A percentile compares a stretch with the other conserved stretches of the same genome.
phyloP scores from a whole-genome alignment of 2,797 vertebrate species.

The Brachymystax lenok region DNA sequence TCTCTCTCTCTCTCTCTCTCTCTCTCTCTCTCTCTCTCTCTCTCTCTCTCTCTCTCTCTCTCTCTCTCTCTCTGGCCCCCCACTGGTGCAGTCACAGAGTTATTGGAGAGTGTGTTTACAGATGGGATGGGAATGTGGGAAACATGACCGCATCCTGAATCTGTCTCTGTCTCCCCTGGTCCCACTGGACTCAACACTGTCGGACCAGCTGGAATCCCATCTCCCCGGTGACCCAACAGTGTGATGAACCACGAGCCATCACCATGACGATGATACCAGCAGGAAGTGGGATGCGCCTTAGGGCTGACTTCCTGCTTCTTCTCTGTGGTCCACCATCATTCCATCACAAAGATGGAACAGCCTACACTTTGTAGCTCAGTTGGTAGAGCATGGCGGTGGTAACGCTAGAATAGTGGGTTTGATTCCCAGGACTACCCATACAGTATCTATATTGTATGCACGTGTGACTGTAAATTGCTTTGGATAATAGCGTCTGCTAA shows the following conservation, averaged over 20 bases:
- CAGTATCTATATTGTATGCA: too few species aligned
- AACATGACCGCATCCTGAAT: slow-evolving; percentile 33
- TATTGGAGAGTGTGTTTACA: slow-evolving; percentile 33
- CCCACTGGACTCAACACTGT: slow-evolving; percentile 24
- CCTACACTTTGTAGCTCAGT: not conserved
- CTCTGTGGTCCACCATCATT: not conserved
- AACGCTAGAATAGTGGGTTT: too few species aligned
- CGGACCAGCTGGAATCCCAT: slow-evolving; percentile 25
- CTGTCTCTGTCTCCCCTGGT: slow-evolving; percentile 1
- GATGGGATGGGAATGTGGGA: slow-evolving; percentile 42
- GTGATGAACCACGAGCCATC: slow-evolving; percentile 24
- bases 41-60: not conserved
- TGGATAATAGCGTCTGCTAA: too few species aligned
- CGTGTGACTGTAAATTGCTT: too few species aligned
- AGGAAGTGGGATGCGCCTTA: slow-evolving; percentile 19
- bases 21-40: not conserved
- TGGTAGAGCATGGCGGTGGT: too few species aligned
- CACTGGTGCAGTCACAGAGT: slow-evolving; percentile 10
- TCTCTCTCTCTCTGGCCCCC: not conserved
- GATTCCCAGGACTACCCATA: too few species aligned
- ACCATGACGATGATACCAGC: slow-evolving; percentile 31
- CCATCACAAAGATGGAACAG: not conserved
- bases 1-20: too few species aligned
- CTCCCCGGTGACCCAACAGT: slow-evolving; percentile 34
- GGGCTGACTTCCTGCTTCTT: slow-evolving; percentile 14